Base-by-base conservation (phyloP, 2,888 invertebrate genomes). In the Drosophila anceps region DNA sequence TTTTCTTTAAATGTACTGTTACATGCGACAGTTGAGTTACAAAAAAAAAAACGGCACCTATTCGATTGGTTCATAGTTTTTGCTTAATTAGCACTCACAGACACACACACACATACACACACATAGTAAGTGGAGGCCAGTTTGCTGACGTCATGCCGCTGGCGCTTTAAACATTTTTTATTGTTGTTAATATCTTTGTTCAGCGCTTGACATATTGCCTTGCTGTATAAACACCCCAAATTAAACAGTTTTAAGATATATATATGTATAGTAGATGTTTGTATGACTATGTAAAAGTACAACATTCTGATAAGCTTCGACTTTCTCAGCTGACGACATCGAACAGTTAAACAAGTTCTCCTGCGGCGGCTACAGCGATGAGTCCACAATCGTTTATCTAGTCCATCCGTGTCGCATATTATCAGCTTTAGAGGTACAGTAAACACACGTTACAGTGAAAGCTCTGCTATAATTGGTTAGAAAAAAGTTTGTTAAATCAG, bases 361-460 rank as follows among this genome's bases (percentile, higher is more conserved):
- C 73, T 96, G 96, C 90, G 97, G 96, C 81, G 97, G 97, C 83
- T 96, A 96, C 93, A 95, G 95, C 93, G 97, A 97, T 94, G 96
- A 96, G 90, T 96, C 96, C 63, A 97, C 97, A 63, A 96, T 97
- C 92, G 96, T 96, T 84, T 97, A 97, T 93, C 94, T 96, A 91
- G 96, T 97, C 93, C 97, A 97, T 94, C 97, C 97, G 88, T 97
- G 97, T 93, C 96, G 97, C 73, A 96, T 97, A 90, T 94, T 97
- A 84, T 96, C 96, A 79, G 97, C 97, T 70, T 94, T 97, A 84
- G 97, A 98, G 94, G 95, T 86, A 60, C 70, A 33, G 75, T 64
- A 57, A 27, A 53, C 10, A 4, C n/a, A 50, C 13, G 13, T 27
- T 27, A 37, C 29, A 20, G 57, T 57, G 57, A 57, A 57, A 43